Percentiles rank a stretch among this genome's conserved stretches.
These are phyloP conservation scores for Psilopogon haemacephalus DNA, from an alignment of 2,113 vertebrate species.

Conservation along the genomic window DNA sequence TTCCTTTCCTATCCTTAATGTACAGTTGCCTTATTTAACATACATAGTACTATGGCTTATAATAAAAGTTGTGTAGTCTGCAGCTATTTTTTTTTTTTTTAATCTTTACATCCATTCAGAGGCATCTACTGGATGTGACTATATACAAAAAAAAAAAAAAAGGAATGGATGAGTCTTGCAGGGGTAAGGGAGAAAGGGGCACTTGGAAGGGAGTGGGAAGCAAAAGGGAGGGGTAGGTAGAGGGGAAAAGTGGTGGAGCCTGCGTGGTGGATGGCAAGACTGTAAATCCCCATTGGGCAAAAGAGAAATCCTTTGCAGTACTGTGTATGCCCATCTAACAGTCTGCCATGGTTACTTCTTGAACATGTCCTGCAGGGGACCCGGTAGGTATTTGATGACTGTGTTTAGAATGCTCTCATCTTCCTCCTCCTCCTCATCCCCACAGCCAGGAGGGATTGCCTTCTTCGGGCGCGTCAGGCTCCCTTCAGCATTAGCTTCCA, in stretches of 20 bases:
- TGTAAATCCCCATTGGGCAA: conserved; percentile 69
- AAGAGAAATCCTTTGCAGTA: conserved; percentile 71
- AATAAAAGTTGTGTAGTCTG: conserved; percentile 74
- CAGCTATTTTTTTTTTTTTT: conserved; percentile 72
- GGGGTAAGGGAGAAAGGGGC: background rate
- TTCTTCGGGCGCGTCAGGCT: conserved; percentile 95
- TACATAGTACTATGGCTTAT: conserved; percentile 82
- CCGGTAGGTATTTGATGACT: conserved; percentile 96
- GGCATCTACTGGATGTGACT: conserved; percentile 69
- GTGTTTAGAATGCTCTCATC: conserved; percentile 96
- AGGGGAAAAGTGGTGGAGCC: background rate
- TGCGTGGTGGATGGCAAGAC: background rate
- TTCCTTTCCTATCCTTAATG: conserved; percentile 49
- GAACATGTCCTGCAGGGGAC: conserved; percentile 97
- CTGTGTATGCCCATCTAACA: conserved; percentile 65
- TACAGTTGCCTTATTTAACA: conserved; percentile 64
- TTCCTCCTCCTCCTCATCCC: conserved; percentile 86
- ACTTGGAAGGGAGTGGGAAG: background rate
- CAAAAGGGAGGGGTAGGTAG: background rate
- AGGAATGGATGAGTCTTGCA: conserved; percentile 39
- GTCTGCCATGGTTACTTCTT: conserved; percentile 85
- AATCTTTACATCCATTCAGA: conserved; percentile 71
- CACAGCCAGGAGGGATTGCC: conserved; percentile 77
- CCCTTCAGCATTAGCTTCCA: conserved; percentile 87
- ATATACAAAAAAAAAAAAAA: conserved; percentile 67